A percentile compares a stretch with the other conserved stretches of the same genome.
Evolutionary conservation across 2,888 invertebrate genomes (phyloP).

Genomic region (Schizaphis graminum): DNA sequence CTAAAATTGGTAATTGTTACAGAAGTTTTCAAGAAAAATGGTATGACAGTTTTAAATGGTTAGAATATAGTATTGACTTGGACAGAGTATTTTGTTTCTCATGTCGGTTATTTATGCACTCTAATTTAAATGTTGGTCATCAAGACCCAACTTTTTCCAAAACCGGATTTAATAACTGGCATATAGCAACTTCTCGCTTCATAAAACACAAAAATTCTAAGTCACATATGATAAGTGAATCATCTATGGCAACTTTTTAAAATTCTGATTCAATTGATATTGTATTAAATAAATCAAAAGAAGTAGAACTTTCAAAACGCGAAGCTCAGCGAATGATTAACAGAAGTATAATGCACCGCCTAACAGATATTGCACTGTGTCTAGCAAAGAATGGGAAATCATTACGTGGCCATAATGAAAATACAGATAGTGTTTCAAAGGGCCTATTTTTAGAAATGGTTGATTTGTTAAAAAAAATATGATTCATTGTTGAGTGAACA

Average conservation of each 20-base stretch:
- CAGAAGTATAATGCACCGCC: background rate
- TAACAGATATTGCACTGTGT: background rate
- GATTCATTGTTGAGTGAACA: too few species aligned
- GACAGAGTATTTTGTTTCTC: too few species aligned
- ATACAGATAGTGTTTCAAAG: slow-evolving; percentile 1
- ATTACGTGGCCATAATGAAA: background rate
- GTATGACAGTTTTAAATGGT: too few species aligned
- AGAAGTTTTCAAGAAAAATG: too few species aligned
- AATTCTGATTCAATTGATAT: slow-evolving; percentile 7
- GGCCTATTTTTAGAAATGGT: background rate
- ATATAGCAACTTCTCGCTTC: too few species aligned
- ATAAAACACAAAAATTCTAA: background rate
- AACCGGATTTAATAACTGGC: too few species aligned
- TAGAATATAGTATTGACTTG: too few species aligned
- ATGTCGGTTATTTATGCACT: too few species aligned
- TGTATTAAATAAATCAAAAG: slow-evolving; percentile 12
- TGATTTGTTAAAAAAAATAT: background rate
- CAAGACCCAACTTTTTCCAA: too few species aligned
- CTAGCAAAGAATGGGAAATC: background rate
- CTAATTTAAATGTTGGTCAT: background rate
- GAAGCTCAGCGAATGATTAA: background rate
- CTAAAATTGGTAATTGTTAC: too few species aligned
- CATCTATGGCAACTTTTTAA: background rate
- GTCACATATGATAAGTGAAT: background rate
- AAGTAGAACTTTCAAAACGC: background rate